phyloP scores from a whole-genome alignment of 2,113 vertebrate species.

The Psettodes erumei region DNA sequence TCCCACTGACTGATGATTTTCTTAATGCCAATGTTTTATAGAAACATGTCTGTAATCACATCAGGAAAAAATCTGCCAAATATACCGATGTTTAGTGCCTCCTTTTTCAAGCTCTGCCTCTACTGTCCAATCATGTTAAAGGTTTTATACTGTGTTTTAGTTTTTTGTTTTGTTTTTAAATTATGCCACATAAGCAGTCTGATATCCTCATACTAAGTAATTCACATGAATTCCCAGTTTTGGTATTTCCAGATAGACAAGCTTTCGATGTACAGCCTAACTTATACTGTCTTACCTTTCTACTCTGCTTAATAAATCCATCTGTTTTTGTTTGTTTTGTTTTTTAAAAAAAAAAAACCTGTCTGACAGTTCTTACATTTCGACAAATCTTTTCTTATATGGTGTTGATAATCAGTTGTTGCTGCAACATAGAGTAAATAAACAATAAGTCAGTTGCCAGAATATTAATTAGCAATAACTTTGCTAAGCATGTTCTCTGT shows the following conservation, averaged over 20 bases:
- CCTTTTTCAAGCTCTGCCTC: conserved; percentile 19
- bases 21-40: conserved; percentile 30
- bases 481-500: no score
- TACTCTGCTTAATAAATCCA: conserved; percentile 69
- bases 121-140: conserved; percentile 11
- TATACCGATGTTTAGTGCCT: conserved; percentile 48
- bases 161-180: not conserved
- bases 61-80: conserved; percentile 42
- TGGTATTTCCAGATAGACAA: conserved; percentile 31
- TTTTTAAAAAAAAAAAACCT: not conserved
- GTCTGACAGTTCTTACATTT: not conserved
- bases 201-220: not conserved
- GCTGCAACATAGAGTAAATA: no score
- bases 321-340: conserved; percentile 48
- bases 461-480: no score
- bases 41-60: conserved; percentile 15
- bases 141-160: conserved; percentile 16
- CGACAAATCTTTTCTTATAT: no score
- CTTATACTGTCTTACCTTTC: conserved; percentile 66
- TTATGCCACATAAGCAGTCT: conserved; percentile 2
- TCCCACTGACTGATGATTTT: conserved; percentile 20
- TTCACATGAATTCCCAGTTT: not conserved
- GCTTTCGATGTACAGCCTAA: conserved; percentile 72
- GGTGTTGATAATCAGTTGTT: no score
- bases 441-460: no score